These are phyloP conservation scores for Caenorhabditis plicata DNA, from an alignment of 2,888 invertebrate species.

Conservation along the genomic window DNA sequence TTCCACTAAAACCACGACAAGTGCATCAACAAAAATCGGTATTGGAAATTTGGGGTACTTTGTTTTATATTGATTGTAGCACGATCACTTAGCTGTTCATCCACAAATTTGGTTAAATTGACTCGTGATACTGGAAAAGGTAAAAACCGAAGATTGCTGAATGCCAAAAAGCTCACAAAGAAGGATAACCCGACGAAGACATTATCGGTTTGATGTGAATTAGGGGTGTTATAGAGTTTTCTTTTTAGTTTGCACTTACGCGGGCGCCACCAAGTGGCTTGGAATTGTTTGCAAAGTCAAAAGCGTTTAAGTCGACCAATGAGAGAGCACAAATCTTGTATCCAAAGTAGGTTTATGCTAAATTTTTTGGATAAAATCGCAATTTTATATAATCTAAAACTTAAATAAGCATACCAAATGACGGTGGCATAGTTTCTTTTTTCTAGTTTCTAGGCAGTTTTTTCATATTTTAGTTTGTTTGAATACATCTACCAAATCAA, in stretches of 20 bases:
- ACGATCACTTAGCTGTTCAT: no score
- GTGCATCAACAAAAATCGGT: no score
- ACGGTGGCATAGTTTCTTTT: no score
- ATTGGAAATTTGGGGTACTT: no score
- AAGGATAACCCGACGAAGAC: slow-evolving; percentile 1
- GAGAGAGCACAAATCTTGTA: slow-evolving; percentile 12
- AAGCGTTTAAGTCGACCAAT: background rate
- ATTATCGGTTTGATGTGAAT: slow-evolving; percentile 4
- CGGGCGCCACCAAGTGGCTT: slow-evolving; percentile 20
- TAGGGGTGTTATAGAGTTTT: slow-evolving; percentile 5
- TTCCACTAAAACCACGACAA: no score
- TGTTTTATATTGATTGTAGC: no score
- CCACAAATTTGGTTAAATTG: no score
- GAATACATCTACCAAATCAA: no score
- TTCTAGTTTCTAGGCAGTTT: no score
- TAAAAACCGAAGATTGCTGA: slow-evolving; percentile 9
- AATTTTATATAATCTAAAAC: background rate
- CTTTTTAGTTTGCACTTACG: slow-evolving; percentile 17
- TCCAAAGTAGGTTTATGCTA: slow-evolving; percentile 22
- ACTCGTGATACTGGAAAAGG: no score
- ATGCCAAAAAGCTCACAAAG: slow-evolving; percentile 23
- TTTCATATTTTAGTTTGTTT: no score
- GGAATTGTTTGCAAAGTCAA: slow-evolving; percentile 1
- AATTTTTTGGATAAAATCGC: background rate
- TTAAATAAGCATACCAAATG: no score